Base-by-base conservation (phyloP, 2,888 invertebrate species). In the Rotaria macrura region DNA sequence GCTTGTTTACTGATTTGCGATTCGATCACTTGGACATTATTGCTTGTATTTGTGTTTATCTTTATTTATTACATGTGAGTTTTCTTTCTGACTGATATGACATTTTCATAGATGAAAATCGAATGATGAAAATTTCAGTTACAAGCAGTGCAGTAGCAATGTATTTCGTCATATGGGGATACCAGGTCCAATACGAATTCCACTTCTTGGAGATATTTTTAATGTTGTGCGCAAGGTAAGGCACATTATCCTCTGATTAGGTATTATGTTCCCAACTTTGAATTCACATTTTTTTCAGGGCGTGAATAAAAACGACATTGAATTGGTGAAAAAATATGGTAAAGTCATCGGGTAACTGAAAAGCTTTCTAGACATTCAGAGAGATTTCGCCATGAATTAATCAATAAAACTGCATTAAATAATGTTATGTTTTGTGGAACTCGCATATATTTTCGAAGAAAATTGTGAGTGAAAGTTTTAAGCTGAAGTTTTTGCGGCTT, bases 51-150 rank as follows among this genome's bases (percentile, higher is more conserved):
- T 0, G n/a, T 43, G 25, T 23, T 12, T 43, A 25, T 43, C 9
- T 43, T 79, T 79, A 4, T n/a, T 79, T 79, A 79, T 14, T 79
- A 79, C 43, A 25, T 79, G 79, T 79, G n/a, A 79, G 79, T 25
- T 43, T 43, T 43, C 0, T 12, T 2, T 79, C 20, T 17, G 17
- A 17, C 49, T 49, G 3, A 49, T 49, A 3, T 49, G 17, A 25
- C 25, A 2, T 23, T 43, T 25, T 3, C 10, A 2, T 10, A 12
- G 3, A 3, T 20, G 0, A 12, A n/a, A n/a, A 25, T 79, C 43
- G 23, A 17, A 79, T 9, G 7, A 40, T 40, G 3, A 1, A 38
- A 5, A 79, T 43, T n/a, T 6, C n/a, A 79, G 79, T 5, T 79
- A 43, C 25, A 79, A 79, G 14, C 14, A 43, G 14, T 17, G 43